Evolutionary conservation across 1,140 invertebrate species (phyloP).

Genomic region (Ctenoplectra terminalis): DNA sequence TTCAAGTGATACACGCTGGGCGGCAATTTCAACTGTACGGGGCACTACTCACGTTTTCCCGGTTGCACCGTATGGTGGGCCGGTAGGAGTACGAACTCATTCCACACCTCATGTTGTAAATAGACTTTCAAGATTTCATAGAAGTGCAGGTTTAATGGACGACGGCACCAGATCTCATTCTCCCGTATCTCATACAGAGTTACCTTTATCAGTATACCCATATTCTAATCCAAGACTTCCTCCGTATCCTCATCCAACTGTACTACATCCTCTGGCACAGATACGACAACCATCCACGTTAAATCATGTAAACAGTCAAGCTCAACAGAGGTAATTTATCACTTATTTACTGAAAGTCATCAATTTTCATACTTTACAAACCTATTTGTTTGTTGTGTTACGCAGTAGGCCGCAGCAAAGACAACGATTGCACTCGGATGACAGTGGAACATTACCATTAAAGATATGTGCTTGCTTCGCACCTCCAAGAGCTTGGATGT

Average conservation of each 20-base stretch:
- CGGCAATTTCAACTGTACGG: constrained; percentile 95
- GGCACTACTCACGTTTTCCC: constrained; percentile 99
- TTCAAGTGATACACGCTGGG: constrained; percentile 97
- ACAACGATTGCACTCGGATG: constrained; percentile 88
- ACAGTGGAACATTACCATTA: constrained; percentile 85
- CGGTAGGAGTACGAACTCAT: constrained; percentile 95
- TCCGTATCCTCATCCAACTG: constrained; percentile 93
- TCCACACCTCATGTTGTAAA: constrained; percentile 97
- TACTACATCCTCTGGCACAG: constrained; percentile 92
- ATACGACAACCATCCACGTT: constrained; percentile 89
- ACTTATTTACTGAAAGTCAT: constrained; percentile 22
- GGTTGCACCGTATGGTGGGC: constrained; percentile 97
- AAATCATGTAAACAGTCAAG: constrained; percentile 81
- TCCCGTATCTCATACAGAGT: constrained; percentile 86
- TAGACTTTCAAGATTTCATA: constrained; percentile 96
- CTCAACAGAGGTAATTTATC: constrained; percentile 81
- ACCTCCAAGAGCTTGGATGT: constrained; percentile 88
- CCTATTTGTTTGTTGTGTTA: constrained; percentile 17
- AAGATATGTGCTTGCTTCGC: constrained; percentile 91
- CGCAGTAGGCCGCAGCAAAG: constrained; percentile 79
- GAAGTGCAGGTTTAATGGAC: constrained; percentile 94
- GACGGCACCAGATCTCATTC: constrained; percentile 89
- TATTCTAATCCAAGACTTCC: constrained; percentile 94
- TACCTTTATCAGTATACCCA: constrained; percentile 86
- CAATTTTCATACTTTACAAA: neutral